phyloP scores from a whole-genome alignment of 2,888 invertebrate species.

The Drosophila fulvimacula region DNA sequence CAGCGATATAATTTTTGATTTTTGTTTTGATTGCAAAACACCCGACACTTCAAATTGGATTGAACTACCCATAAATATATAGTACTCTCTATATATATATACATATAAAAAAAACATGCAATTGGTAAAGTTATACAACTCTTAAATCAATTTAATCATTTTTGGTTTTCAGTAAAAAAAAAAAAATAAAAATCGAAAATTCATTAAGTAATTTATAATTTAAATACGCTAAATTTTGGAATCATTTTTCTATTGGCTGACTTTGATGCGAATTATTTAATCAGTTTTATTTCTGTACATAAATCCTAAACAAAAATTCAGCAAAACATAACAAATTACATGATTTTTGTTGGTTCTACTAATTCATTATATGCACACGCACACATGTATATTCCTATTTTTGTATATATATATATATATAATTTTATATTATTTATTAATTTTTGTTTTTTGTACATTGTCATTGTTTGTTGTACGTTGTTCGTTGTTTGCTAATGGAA shows the following conservation, averaged over 20 bases:
- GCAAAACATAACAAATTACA: conserved; percentile 18
- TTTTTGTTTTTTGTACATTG: conserved; percentile 21
- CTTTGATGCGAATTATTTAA: conserved; percentile 3
- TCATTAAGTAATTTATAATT: not conserved
- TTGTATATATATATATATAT: conserved; percentile 19
- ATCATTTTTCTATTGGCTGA: not conserved
- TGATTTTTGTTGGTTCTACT: conserved; percentile 12
- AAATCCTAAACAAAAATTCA: conserved; percentile 2
- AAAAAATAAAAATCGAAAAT: not conserved
- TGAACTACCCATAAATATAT: conserved; percentile 29
- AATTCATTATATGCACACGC: conserved; percentile 5
- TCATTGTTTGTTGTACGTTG: conserved; percentile 25
- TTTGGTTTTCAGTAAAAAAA: conserved; percentile 18
- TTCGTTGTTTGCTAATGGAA: conserved; percentile 39
- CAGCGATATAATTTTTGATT: conserved; percentile 35
- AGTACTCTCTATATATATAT: conserved; percentile 21
- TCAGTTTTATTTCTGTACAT: conserved; percentile 1
- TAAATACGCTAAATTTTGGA: conserved; percentile 14
- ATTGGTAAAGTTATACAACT: conserved; percentile 67
- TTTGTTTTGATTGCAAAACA: conserved; percentile 53
- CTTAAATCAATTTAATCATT: conserved; percentile 33
- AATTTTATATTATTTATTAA: not conserved
- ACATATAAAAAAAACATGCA: conserved; percentile 42
- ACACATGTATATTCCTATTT: conserved; percentile 6
- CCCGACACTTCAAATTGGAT: conserved; percentile 54